Base-by-base conservation (phyloP, 2,888 invertebrate species). In the Hypsopygia costalis region DNA sequence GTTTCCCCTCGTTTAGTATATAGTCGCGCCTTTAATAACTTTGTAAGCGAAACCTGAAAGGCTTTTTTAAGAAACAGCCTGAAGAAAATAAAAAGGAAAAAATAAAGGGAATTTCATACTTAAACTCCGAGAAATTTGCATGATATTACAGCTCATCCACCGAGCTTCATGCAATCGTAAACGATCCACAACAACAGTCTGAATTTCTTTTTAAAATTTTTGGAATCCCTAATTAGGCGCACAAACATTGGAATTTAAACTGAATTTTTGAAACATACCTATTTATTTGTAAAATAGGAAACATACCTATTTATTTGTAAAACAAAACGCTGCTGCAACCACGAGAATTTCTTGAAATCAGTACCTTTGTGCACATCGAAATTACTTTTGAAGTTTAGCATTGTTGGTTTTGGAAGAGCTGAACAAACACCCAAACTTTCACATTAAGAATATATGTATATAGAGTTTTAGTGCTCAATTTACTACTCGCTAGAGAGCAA, bases 81-180 rank as follows among this genome's bases (percentile, higher is more conserved):
- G 56, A 73, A 73, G 67, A 66, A 75, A 79, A 69, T 60, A 58
- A 64, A 69, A 65, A 64, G 58, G 70, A 77, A 72, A 30, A 78
- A 75, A 72, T 69, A 73, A 74, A 80, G 77, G 52, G 65, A 72
- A 70, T 73, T 79, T 77, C 69, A 71, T 79, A 74, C 75, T 81
- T 74, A 74, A 76, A 70, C 68, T 68, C 60, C 62, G 55, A 58
- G 54, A 72, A 78, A 82, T 85, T 83, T 83, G 74, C 82, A 85
- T 83, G 71, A 81, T 80, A 81, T 81, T 81, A 78, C 71, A 59
- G 70, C 72, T 80, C 73, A 74, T 75, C 68, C 66, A 62, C 56
- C 58, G 62, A 68, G 52, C 63, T 64, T 61, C 64, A 62, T 69
- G 75, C 62, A 66, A 60, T 66, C 57, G 72, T 67, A 70, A 81